Base-by-base conservation (phyloP, 2,113 vertebrate genomes). In the Eptatretus burgeri region DNA sequence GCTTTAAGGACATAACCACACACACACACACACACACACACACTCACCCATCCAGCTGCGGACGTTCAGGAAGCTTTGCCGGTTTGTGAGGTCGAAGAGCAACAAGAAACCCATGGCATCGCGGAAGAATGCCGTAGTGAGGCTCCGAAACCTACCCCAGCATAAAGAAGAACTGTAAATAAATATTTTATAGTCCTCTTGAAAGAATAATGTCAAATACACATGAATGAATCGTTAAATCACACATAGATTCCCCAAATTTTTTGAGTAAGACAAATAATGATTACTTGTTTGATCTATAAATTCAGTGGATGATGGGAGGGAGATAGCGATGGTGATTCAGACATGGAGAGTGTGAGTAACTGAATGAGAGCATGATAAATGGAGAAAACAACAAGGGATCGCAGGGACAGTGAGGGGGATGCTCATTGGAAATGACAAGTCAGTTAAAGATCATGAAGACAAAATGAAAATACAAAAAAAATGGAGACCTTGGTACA, bases 21-120 rank as follows among this genome's bases (percentile, higher is more conserved):
- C 27, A 41, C 27, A 41, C 27, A 41, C 27, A 41, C 27, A 41
- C 27, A 41, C 27, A 41, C 27, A 41, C 27, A 41, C 27, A 41
- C 27, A 41, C 85, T 72, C 78, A 94, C 87, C 91, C 86, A 94
- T 94, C 87, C 87, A 94, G 72, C 83, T 93, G 51, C 86, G 78
- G 76, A 94, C 83, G 64, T 93, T 94, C 66, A 94, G 76, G 74
- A 91, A 94, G 71, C 87, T 94, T 78, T 93, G 84, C 66, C 91
- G 85, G 73, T 81, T 91, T 69, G 84, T 93, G 70, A 94, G 83
- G 66, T 93, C 85, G 63, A 94, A 94, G 85, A 91, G 87, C 51
- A 94, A 73, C 64, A 91, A 71, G 73, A 94, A 94, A 11, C 87
- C 85, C 87, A 93, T 93, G n/a, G 85, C 84, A 2, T 94, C 86